Evolutionary conservation across 2,797 vertebrate species (phyloP).

Genomic region (Falco naumanni): DNA sequence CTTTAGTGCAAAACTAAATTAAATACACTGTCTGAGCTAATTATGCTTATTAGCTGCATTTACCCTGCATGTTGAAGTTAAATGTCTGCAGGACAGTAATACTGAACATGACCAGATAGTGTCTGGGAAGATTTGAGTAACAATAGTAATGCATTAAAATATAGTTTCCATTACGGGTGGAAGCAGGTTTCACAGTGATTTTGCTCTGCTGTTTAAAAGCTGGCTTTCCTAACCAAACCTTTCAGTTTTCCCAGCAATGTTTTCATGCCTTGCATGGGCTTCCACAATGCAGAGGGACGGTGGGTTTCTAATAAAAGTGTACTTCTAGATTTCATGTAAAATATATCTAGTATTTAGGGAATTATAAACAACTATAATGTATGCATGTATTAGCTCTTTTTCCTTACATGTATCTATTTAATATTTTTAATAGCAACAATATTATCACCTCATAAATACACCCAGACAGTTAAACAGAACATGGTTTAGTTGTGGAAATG

Average conservation of each 20-base stretch:
- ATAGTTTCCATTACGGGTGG: not conserved
- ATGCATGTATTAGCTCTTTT: constrained; percentile 49
- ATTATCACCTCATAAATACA: not conserved
- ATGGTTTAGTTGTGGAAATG: not conserved
- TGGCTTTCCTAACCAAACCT: constrained; percentile 51
- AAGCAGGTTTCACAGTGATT: constrained; percentile 2
- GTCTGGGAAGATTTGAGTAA: constrained; percentile 11
- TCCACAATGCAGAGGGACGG: constrained; percentile 14
- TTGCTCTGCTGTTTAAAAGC: constrained; percentile 22
- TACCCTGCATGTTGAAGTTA: constrained; percentile 73
- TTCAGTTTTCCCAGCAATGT: constrained; percentile 3
- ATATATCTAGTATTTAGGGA: constrained; percentile 2
- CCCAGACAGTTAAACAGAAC: not conserved
- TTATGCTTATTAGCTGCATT: constrained; percentile 72
- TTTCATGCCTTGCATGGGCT: constrained; percentile 44
- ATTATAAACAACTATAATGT: not conserved
- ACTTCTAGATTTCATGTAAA: constrained; percentile 25
- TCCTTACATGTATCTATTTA: not conserved
- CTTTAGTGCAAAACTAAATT: constrained; percentile 61
- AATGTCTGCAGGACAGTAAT: constrained; percentile 62
- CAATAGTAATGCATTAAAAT: not conserved
- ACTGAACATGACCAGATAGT: not conserved
- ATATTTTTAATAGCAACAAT: constrained; percentile 23
- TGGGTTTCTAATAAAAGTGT: constrained; percentile 18
- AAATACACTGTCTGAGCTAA: constrained; percentile 66